Evolutionary conservation across 2,888 invertebrate species (phyloP).

Genomic region (Perizoma flavofasciatum): DNA sequence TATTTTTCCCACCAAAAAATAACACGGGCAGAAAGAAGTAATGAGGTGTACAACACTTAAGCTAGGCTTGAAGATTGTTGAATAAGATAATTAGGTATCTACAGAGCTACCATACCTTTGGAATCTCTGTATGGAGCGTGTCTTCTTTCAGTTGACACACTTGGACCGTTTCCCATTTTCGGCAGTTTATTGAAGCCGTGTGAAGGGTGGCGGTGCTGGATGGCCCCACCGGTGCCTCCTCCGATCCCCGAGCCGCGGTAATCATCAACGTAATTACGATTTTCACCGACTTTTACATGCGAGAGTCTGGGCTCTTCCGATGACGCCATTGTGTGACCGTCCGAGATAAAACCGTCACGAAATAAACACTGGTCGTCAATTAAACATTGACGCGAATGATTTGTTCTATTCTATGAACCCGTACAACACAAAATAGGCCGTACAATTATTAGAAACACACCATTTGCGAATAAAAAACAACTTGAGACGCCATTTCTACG

Average conservation of each 20-base stretch:
- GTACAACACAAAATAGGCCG: conserved; percentile 51
- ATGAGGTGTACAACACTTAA: conserved; percentile 8
- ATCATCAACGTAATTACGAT: conserved; percentile 63
- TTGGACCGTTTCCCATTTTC: conserved; percentile 76
- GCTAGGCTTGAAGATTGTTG: conserved; percentile 9
- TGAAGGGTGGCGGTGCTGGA: conserved; percentile 74
- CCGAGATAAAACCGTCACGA: conserved; percentile 61
- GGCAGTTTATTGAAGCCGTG: conserved; percentile 76
- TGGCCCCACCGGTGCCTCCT: conserved; percentile 69
- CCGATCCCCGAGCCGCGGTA: conserved; percentile 60
- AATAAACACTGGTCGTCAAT: conserved; percentile 63
- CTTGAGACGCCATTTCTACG: conserved; percentile 81
- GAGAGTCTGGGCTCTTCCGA: conserved; percentile 72
- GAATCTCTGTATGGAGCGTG: conserved; percentile 62
- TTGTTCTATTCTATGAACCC: conserved; percentile 52
- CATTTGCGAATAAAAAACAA: conserved; percentile 78
- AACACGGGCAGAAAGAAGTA: conserved; percentile 25
- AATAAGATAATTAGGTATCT: conserved; percentile 21
- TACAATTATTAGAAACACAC: conserved; percentile 68
- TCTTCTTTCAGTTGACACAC: conserved; percentile 72
- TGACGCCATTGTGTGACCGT: conserved; percentile 80
- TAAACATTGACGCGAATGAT: conserved; percentile 58
- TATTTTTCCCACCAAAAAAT: conserved; percentile 77
- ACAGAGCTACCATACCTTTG: conserved; percentile 60
- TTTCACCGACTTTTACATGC: conserved; percentile 77